Evolutionary conservation across 1,140 invertebrate species (phyloP).

Genomic region (Drosophila sulfurigaster): DNA sequence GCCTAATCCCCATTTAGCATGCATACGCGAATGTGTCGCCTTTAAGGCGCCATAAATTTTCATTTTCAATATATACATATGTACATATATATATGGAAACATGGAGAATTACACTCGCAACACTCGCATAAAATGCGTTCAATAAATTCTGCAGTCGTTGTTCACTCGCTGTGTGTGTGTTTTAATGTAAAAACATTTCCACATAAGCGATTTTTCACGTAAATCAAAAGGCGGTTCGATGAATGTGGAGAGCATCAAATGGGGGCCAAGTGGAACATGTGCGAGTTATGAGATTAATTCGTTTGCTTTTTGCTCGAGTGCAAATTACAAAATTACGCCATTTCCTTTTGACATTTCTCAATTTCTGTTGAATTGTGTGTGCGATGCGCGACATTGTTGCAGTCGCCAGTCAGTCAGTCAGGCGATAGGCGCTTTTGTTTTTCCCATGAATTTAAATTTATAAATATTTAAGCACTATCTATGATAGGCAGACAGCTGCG

Average conservation of each 20-base stretch:
- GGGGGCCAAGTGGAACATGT: background rate
- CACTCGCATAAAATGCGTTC: conserved; percentile 58
- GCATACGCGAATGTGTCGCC: conserved; percentile 76
- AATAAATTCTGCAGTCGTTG: conserved; percentile 76
- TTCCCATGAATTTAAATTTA: conserved; percentile 81
- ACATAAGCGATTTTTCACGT: conserved; percentile 81
- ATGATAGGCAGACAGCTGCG: conserved; percentile 43
- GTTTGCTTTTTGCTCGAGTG: conserved; percentile 78
- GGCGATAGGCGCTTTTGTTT: conserved; percentile 71
- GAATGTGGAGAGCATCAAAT: conserved; percentile 25
- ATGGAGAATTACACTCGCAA: conserved; percentile 49
- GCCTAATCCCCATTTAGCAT: conserved; percentile 79
- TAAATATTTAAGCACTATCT: conserved; percentile 77
- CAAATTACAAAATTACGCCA: conserved; percentile 81
- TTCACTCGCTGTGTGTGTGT: conserved; percentile 39
- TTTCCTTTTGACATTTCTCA: conserved; percentile 79
- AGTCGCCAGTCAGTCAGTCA: conserved; percentile 37
- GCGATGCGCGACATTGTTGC: conserved; percentile 35
- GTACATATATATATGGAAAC: conserved; percentile 43
- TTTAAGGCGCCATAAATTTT: conserved; percentile 79
- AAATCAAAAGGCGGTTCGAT: conserved; percentile 74
- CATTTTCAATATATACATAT: conserved; percentile 64
- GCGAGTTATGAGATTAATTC: conserved; percentile 73
- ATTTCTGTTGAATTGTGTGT: conserved; percentile 69
- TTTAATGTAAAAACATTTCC: conserved; percentile 73